Evolutionary conservation across 2,113 vertebrate species (phyloP).

Genomic region (Osmerus mordax): DNA sequence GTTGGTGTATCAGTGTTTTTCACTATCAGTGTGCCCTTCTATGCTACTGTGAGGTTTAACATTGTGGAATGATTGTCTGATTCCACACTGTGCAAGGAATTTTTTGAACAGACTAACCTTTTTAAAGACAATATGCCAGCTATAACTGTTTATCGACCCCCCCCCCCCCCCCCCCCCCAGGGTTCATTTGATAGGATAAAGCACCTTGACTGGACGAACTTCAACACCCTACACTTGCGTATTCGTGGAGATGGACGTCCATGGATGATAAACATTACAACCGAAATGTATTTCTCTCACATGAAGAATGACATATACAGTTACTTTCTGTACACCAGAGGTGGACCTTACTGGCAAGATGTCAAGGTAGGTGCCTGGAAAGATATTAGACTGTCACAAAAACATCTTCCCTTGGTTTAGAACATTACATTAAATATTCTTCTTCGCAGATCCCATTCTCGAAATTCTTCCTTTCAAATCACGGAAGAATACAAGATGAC

Average conservation of each 20-base stretch:
- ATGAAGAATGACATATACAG: slow-evolving; percentile 84
- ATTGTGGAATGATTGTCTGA: too few species aligned
- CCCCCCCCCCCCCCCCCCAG: slow-evolving; percentile 54
- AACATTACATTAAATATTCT: not conserved
- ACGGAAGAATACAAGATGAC: slow-evolving; percentile 85
- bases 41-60: too few species aligned
- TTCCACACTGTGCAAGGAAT: too few species aligned
- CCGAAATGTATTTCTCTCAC: slow-evolving; percentile 78
- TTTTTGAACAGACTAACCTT: too few species aligned
- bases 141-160: not conserved
- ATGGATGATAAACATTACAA: slow-evolving; percentile 89
- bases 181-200: slow-evolving; percentile 79
- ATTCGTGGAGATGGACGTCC: slow-evolving; percentile 92
- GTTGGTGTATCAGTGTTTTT: too few species aligned
- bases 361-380: slow-evolving; percentile 82
- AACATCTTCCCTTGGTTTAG: too few species aligned
- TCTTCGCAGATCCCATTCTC: slow-evolving; percentile 89
- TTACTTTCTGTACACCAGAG: slow-evolving; percentile 92
- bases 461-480: slow-evolving; percentile 90
- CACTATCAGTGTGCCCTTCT: too few species aligned
- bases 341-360: slow-evolving; percentile 98
- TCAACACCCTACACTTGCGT: slow-evolving; percentile 86
- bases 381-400: not conserved
- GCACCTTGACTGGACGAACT: slow-evolving; percentile 81
- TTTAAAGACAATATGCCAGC: too few species aligned